Evolutionary conservation across 2,797 vertebrate species (phyloP).

Genomic region (Cebuella pygmaea): DNA sequence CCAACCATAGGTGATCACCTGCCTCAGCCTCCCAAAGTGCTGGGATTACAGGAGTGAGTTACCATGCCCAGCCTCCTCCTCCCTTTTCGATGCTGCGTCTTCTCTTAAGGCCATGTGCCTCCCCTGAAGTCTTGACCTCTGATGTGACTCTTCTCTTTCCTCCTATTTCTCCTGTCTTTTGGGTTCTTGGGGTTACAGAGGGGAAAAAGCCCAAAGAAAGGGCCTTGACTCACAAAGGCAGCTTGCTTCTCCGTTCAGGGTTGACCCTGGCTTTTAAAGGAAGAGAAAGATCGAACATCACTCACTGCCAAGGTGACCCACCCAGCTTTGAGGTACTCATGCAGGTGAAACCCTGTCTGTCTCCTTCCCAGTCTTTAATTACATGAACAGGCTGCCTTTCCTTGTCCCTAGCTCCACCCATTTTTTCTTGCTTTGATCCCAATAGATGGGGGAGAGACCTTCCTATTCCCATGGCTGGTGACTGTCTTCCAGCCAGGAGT

Average conservation of each 20-base stretch:
- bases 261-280: background rate
- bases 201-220: background rate
- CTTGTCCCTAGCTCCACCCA: background rate
- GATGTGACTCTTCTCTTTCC: background rate
- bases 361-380: background rate
- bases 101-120: no score
- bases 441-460: background rate
- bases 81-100: no score
- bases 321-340: background rate
- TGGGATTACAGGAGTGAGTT: background rate
- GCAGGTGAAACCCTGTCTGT: background rate
- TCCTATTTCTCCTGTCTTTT: background rate
- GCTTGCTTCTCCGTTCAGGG: background rate
- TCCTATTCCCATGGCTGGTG: background rate
- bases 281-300: background rate
- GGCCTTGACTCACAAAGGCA: background rate
- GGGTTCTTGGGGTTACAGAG: background rate
- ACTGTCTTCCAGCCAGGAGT: background rate
- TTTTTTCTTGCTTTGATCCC: background rate
- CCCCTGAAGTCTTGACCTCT: background rate
- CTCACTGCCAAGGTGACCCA: background rate
- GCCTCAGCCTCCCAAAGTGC: background rate
- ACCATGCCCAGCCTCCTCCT: background rate
- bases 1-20: background rate
- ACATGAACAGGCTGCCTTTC: background rate